Conservation (phyloP, 1,140 invertebrate genomes). For the Drosophila novamexicana region DNA sequence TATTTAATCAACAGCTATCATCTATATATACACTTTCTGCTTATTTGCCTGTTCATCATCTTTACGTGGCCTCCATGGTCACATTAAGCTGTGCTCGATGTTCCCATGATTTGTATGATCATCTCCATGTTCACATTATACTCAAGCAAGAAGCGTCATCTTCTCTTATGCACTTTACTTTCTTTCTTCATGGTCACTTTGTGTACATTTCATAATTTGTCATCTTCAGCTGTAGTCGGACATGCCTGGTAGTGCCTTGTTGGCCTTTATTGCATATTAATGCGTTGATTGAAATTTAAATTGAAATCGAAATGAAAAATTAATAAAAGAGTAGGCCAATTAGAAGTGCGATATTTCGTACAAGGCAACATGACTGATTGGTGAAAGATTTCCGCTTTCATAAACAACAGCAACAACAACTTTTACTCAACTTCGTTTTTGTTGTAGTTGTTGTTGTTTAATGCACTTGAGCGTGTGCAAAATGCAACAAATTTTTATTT, state of each 20-base stretch:
- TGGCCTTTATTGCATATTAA: slow-evolving; percentile 5
- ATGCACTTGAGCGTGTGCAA: slow-evolving; percentile 51
- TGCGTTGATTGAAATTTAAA: not conserved
- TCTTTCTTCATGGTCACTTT: not conserved
- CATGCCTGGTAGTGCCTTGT: slow-evolving; percentile 18
- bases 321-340: not conserved
- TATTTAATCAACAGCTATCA: too few species aligned
- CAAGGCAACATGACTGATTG: slow-evolving; percentile 68
- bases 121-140: too few species aligned
- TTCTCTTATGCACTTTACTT: not conserved
- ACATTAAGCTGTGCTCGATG: too few species aligned
- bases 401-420: slow-evolving; percentile 60
- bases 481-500: slow-evolving; percentile 24
- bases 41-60: too few species aligned
- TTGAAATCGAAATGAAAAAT: slow-evolving; percentile 16
- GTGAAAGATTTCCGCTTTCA: slow-evolving; percentile 79
- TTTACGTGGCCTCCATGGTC: too few species aligned
- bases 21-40: too few species aligned
- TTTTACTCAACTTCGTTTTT: slow-evolving; percentile 56
- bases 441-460: slow-evolving; percentile 19
- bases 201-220: slow-evolving; percentile 1
- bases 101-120: too few species aligned
- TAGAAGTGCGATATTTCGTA: slow-evolving; percentile 49
- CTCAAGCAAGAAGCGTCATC: too few species aligned
- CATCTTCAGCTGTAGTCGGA: not conserved